Conservation (phyloP, 2,113 vertebrate genomes). For the Scomber japonicus region DNA sequence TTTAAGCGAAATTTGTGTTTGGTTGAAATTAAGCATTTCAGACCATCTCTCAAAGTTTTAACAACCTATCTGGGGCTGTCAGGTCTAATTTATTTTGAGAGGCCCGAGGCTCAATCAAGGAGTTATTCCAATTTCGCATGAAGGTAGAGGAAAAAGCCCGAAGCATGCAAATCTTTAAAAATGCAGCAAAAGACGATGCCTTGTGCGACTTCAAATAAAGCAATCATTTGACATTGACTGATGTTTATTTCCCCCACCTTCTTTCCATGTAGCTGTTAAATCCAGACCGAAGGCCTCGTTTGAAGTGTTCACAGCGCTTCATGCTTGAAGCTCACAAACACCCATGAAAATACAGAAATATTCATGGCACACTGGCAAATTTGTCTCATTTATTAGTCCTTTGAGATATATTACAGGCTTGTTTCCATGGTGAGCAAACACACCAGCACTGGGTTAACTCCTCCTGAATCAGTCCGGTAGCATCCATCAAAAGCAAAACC, state of each 20-base stretch:
- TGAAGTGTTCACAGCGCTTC: slow-evolving; percentile 22
- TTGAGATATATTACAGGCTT: slow-evolving; percentile 45
- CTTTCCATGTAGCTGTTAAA: slow-evolving; percentile 33
- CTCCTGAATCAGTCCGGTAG: slow-evolving; percentile 36
- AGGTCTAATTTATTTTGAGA: slow-evolving; percentile 61
- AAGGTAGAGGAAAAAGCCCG: slow-evolving; percentile 30
- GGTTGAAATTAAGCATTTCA: slow-evolving; percentile 44
- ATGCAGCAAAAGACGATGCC: slow-evolving; percentile 23
- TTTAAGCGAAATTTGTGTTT: slow-evolving; percentile 70
- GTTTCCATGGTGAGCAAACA: slow-evolving; percentile 51
- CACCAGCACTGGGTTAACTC: slow-evolving; percentile 16
- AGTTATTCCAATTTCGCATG: slow-evolving; percentile 54
- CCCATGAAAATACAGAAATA: slow-evolving; percentile 57
- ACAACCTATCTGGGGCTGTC: slow-evolving; percentile 50
- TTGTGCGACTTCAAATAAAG: slow-evolving; percentile 64
- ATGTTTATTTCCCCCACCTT: slow-evolving; percentile 20
- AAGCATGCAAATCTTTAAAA: slow-evolving; percentile 49
- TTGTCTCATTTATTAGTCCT: slow-evolving; percentile 31
- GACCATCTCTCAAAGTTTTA: slow-evolving; percentile 35
- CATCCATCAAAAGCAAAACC: slow-evolving; percentile 58
- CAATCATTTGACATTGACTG: slow-evolving; percentile 56
- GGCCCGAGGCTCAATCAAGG: slow-evolving; percentile 53
- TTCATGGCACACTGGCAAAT: slow-evolving; percentile 35
- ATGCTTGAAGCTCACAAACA: slow-evolving; percentile 34
- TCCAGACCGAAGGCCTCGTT: slow-evolving; percentile 10